Evolutionary conservation across 2,888 invertebrate genomes (phyloP).

Genomic region (Drosophila pegasa): DNA sequence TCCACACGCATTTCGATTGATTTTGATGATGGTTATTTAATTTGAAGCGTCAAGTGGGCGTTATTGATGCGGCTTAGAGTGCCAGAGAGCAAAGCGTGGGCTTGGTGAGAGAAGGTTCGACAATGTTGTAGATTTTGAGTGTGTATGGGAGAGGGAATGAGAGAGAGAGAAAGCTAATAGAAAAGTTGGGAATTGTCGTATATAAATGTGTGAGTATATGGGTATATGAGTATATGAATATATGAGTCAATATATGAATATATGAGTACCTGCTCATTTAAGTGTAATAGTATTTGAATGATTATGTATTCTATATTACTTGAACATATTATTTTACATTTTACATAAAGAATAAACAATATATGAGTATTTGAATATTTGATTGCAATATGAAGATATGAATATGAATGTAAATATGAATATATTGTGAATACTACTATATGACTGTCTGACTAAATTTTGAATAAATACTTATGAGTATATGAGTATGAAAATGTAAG

Average conservation of each 20-base stretch:
- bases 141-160: neutral
- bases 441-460: no score
- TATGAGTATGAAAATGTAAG: neutral
- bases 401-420: no score
- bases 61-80: slow-evolving; percentile 71
- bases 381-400: no score
- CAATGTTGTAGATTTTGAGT: neutral
- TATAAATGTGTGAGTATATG: no score
- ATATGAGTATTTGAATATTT: neutral
- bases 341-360: no score
- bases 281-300: no score
- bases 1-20: slow-evolving; percentile 60
- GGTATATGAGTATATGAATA: neutral
- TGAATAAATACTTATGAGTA: no score
- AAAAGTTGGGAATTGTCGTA: neutral
- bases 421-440: no score
- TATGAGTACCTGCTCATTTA: no score
- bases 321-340: no score
- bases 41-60: slow-evolving; percentile 75
- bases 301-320: no score
- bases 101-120: neutral
- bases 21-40: slow-evolving; percentile 80
- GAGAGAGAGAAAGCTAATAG: neutral
- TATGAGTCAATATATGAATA: neutral
- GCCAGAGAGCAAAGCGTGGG: slow-evolving; percentile 20